Evolutionary conservation across 2,888 invertebrate genomes (phyloP).

Genomic region (Aporophyla lueneburgensis): DNA sequence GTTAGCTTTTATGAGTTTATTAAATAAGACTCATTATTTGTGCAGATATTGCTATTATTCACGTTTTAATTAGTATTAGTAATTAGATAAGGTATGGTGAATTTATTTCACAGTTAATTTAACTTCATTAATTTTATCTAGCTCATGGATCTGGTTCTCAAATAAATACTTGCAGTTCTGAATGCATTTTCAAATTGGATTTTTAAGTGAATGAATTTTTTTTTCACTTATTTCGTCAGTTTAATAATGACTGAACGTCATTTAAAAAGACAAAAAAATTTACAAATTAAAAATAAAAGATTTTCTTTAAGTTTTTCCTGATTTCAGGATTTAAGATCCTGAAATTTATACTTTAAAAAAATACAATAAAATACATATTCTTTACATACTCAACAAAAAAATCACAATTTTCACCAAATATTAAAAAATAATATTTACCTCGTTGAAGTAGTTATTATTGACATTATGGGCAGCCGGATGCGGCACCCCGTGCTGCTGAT

Average conservation of each 20-base stretch:
- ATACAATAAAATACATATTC: fast-evolving
- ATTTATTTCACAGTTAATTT: not conserved
- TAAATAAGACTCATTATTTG: conserved; percentile 35
- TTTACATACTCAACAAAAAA: not conserved
- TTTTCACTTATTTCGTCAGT: not conserved
- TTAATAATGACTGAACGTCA: not conserved
- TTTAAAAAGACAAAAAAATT: not conserved
- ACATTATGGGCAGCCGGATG: conserved; percentile 86
- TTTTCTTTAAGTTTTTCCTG: not conserved
- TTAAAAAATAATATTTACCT: conserved; percentile 78
- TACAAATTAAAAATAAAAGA: not conserved
- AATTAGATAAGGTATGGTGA: not conserved
- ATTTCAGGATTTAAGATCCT: no score
- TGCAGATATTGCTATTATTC: conserved; percentile 18
- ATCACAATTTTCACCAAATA: conserved; percentile 2
- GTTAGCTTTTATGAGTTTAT: conserved; percentile 31
- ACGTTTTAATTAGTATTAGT: conserved; percentile 7
- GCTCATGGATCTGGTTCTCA: not conserved
- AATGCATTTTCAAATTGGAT: conserved; percentile 13
- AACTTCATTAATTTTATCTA: not conserved
- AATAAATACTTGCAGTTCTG: no score
- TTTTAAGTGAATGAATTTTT: not conserved
- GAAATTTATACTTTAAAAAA: not conserved
- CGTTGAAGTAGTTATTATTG: conserved; percentile 87
- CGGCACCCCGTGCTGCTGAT: conserved; percentile 86